Evolutionary conservation across 2,797 vertebrate species (phyloP).

Genomic region (Philypnodon macrostomus): DNA sequence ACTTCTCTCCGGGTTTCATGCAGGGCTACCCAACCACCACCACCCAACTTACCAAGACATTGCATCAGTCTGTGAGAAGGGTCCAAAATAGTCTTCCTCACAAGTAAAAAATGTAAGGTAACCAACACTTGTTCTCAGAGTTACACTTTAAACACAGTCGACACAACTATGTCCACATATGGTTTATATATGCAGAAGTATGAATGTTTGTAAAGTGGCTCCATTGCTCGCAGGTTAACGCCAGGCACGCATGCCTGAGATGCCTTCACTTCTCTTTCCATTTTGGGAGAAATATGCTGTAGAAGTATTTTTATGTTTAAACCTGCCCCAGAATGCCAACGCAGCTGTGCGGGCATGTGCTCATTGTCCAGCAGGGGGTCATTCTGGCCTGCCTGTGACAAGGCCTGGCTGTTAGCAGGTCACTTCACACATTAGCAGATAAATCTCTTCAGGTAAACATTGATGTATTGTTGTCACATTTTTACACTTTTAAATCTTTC

Average conservation of each 20-base stretch:
- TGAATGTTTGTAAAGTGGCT: constrained; percentile 3
- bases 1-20: constrained; percentile 63
- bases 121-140: background rate
- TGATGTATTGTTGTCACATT: too few relatives aligned
- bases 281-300: background rate
- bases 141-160: too few relatives aligned
- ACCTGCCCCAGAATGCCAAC: background rate
- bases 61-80: constrained; percentile 59
- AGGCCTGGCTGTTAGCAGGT: background rate
- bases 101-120: background rate
- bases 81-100: background rate
- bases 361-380: background rate
- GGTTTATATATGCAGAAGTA: constrained; percentile 11
- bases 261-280: background rate
- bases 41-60: constrained; percentile 42
- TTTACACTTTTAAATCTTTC: too few relatives aligned
- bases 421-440: background rate
- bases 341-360: background rate
- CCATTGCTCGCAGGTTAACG: constrained; percentile 16
- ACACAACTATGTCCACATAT: background rate
- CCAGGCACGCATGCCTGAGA: background rate
- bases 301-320: background rate
- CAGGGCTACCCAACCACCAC: background rate
- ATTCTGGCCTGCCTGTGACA: background rate
- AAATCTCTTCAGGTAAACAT: background rate